Evolutionary conservation across 2,797 vertebrate species (phyloP), one percentile per base, ranked within the genome.

Genomic region (Danio choprae): DNA sequence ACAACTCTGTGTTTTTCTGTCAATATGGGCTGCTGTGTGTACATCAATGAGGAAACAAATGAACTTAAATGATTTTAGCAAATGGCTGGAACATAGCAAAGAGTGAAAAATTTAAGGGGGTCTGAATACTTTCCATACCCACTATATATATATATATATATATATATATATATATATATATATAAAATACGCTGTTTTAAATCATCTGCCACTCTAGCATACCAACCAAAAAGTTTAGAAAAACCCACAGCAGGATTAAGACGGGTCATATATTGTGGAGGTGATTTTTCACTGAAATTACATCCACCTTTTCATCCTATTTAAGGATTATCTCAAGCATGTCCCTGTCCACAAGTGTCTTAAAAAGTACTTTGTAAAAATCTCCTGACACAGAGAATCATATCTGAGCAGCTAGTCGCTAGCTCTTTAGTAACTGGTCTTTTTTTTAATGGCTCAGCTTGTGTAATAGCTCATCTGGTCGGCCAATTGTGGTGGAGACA

Each of bases 401-500:
- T 77, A 38, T 68, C 55, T 1, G 7, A 68, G 65, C 11, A 20
- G 44, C 43, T 59, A 22, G 43, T 20, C 5, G 18, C 18, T 40
- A 44, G 29, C 8, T 62, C 13, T 13, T 71, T 55, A 13, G 79
- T 64, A 38, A 50, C 40, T 20, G 76, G 63, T 11, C 16, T 59
- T 48, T 16, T 77, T 77, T 79, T 78, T 79, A 79, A 72, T 22
- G 22, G 77, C 59, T 51, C 10, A 64, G 58, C 38, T 72, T 72
- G 38, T 71, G 68, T 55, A 79, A 79, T 55, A 64, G 68, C 75
- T 81, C 74, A 67, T 55, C 74, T 80, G 59, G 71, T 48, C 1
- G 58, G 41, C 11, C n/a, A 46, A 41, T n/a, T 77, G 79, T 16
- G 76, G 82, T 77, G 48, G 50, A 84, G 79, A 81, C 82, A 13